Evolutionary conservation across 1,140 invertebrate genomes (phyloP).

Genomic region (Berghia stephanieae): DNA sequence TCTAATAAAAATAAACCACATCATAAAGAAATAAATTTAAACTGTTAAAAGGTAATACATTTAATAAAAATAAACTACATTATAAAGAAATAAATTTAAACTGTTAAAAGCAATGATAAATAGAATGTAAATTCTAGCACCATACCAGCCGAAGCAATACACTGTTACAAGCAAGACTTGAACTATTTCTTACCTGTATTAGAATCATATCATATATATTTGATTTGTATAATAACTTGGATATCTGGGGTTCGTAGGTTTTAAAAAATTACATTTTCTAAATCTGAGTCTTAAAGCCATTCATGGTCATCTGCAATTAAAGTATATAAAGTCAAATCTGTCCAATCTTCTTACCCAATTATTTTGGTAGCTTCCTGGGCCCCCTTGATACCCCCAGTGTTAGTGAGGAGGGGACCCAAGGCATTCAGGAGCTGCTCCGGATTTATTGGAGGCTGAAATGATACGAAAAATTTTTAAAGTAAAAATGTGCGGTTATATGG

Average conservation of each 20-base stretch:
- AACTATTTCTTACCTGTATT: background rate
- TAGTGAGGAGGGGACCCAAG: conserved; percentile 82
- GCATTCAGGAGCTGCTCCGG: conserved; percentile 86
- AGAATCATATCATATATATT: background rate
- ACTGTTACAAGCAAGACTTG: background rate
- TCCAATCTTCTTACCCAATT: conserved; percentile 72
- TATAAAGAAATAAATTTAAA: background rate
- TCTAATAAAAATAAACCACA: background rate
- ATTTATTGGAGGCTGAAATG: conserved; percentile 82
- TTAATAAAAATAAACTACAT: background rate
- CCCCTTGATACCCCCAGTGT: conserved; percentile 86
- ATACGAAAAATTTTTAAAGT: background rate
- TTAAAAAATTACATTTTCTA: background rate
- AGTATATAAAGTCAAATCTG: background rate
- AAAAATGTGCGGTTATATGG: no score
- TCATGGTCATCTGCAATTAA: background rate
- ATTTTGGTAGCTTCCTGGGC: conserved; percentile 84
- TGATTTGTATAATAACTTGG: background rate
- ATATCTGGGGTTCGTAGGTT: background rate
- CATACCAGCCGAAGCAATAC: background rate
- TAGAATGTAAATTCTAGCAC: background rate
- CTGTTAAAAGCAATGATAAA: background rate
- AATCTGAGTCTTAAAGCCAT: background rate
- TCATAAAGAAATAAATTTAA: background rate
- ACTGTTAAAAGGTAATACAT: background rate